Evolutionary conservation across 2,797 vertebrate genomes (phyloP).

Genomic region (Sebastes cheni): DNA sequence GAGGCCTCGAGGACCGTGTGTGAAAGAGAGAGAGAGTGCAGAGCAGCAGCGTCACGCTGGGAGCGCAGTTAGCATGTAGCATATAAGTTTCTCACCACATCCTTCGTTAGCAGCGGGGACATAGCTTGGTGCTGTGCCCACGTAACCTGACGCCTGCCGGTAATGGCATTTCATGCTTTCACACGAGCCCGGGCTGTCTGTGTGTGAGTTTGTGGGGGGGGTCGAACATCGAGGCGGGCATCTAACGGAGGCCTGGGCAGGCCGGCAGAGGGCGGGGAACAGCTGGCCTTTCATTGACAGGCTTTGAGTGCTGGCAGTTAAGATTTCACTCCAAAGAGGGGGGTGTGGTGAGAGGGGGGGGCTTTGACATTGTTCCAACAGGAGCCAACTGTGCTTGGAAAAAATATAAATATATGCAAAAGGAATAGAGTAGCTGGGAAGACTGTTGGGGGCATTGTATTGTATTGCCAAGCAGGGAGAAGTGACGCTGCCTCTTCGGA

Average conservation of each 20-base stretch:
- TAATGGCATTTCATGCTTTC: slow-evolving; percentile 78
- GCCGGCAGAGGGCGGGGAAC: slow-evolving; percentile 70
- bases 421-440: neutral
- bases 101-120: slow-evolving; percentile 68
- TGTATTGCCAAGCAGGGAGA: slow-evolving; percentile 7
- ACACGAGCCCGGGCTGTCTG: slow-evolving; percentile 52
- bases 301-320: slow-evolving; percentile 76
- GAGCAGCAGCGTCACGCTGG: slow-evolving; percentile 36
- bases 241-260: slow-evolving; percentile 55
- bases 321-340: slow-evolving; percentile 69
- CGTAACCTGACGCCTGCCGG: slow-evolving; percentile 76
- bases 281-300: slow-evolving; percentile 84
- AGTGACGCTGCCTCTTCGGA: slow-evolving; percentile 6
- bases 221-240: slow-evolving; percentile 26
- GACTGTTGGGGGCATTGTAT: slow-evolving; percentile 17
- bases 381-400: slow-evolving; percentile 51
- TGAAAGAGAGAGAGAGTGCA: slow-evolving; percentile 13
- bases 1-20: slow-evolving; percentile 4
- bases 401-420: slow-evolving; percentile 41
- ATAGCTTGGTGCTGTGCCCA: slow-evolving; percentile 71
- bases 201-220: slow-evolving; percentile 1
- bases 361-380: slow-evolving; percentile 45
- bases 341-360: slow-evolving; percentile 1
- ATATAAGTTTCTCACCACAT: slow-evolving; percentile 69
- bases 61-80: slow-evolving; percentile 57